Percentiles rank a stretch among this genome's conserved stretches.
These are phyloP conservation scores for Salvelinus fontinalis DNA, from an alignment of 2,113 vertebrate genomes.

Conservation along the genomic window DNA sequence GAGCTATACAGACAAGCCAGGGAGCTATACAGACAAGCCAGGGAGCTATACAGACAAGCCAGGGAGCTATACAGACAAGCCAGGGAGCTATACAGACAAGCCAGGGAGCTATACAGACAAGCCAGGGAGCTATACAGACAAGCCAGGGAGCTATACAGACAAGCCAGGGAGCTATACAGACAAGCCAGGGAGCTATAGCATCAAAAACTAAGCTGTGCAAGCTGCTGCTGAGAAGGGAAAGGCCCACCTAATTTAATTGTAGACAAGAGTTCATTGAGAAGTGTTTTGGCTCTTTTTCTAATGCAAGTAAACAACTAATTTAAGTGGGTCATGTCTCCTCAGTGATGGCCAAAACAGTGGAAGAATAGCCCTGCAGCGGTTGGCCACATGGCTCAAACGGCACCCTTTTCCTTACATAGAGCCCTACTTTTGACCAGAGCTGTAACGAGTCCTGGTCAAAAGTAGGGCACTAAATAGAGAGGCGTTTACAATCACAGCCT, in stretches of 20 bases:
- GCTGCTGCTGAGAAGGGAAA: conserved; percentile 52
- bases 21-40: conserved; percentile 35
- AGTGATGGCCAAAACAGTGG: conserved; percentile 66
- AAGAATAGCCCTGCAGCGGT: conserved; percentile 66
- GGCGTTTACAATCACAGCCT: too few species aligned
- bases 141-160: too few species aligned
- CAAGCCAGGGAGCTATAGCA: conserved; percentile 38
- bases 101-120: too few species aligned
- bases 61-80: too few species aligned
- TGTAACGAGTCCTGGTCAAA: too few species aligned
- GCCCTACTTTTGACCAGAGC: too few species aligned
- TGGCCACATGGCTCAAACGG: conserved; percentile 47
- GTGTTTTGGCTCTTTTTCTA: conserved; percentile 73
- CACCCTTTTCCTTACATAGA: too few species aligned
- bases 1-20: neutral
- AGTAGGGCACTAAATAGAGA: too few species aligned
- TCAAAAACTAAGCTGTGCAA: neutral
- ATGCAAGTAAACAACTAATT: conserved; percentile 81
- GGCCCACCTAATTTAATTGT: conserved; percentile 80
- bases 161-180: conserved; percentile 41
- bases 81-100: too few species aligned
- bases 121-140: too few species aligned
- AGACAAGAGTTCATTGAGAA: conserved; percentile 83
- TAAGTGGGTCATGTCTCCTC: conserved; percentile 76
- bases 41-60: conserved; percentile 33